A percentile compares a stretch with the other conserved stretches of the same genome.
These are phyloP conservation scores for Petrocephalus schoutedeni DNA, from an alignment of 2,797 vertebrate species.

Conservation along the genomic window DNA sequence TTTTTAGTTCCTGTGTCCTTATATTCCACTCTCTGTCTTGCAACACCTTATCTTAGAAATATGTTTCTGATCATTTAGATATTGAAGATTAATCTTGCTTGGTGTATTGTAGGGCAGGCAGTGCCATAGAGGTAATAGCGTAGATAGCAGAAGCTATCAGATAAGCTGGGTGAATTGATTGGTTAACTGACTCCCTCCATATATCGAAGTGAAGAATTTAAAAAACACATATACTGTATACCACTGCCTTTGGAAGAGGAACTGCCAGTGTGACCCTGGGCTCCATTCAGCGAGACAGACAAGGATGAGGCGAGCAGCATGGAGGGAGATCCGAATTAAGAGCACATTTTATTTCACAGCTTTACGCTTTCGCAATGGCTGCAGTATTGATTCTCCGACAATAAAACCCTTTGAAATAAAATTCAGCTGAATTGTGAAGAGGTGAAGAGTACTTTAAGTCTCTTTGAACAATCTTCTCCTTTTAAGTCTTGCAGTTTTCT, in stretches of 20 bases:
- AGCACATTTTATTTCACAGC: constrained; percentile 10
- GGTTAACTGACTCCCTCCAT: not conserved
- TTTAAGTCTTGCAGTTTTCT: not conserved
- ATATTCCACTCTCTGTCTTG: not conserved
- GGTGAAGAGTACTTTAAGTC: not conserved
- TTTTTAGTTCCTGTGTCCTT: not conserved
- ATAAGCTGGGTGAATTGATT: constrained; percentile 7
- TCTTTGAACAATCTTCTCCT: not conserved
- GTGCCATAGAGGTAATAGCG: not conserved
- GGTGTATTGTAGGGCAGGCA: not conserved
- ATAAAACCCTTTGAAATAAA: constrained; percentile 3
- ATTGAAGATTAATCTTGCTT: not conserved
- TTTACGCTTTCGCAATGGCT: not conserved
- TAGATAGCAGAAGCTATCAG: not conserved
- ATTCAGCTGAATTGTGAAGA: constrained; percentile 4
- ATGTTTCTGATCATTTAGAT: not conserved
- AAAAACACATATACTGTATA: constrained; percentile 2
- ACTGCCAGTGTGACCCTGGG: not conserved
- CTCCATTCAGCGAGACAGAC: constrained; percentile 36
- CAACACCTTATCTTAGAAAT: not conserved
- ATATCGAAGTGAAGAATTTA: not conserved
- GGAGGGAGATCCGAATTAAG: not conserved
- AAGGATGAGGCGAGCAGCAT: constrained; percentile 18
- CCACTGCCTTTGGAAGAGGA: constrained; percentile 35
- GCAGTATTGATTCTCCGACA: not conserved